phyloP scores from a whole-genome alignment of 2,888 invertebrate species.

The Papilio elwesi region DNA sequence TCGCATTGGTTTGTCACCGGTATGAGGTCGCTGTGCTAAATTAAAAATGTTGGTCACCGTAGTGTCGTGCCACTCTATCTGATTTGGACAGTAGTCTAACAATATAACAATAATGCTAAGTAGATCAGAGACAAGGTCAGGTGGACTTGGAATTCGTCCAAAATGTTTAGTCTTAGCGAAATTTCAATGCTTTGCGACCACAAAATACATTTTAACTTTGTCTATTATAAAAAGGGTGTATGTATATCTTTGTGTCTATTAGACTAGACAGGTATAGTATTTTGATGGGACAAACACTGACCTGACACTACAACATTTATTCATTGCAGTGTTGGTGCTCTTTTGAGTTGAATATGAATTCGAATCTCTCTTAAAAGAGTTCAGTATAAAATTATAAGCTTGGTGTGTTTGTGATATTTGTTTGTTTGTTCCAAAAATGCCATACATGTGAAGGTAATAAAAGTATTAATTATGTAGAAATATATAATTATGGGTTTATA shows the following conservation, averaged over 20 bases:
- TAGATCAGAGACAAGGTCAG: slow-evolving; percentile 15
- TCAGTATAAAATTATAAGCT: too few species aligned
- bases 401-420: too few species aligned
- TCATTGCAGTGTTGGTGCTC: background rate
- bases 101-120: slow-evolving; percentile 22
- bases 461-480: too few species aligned
- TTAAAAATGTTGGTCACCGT: slow-evolving; percentile 1
- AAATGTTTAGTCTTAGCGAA: slow-evolving; percentile 24
- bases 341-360: background rate
- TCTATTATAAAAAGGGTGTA: background rate
- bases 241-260: background rate
- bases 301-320: background rate
- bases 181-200: slow-evolving; percentile 19
- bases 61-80: slow-evolving; percentile 5
- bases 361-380: too few species aligned
- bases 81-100: slow-evolving; percentile 14
- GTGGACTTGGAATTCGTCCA: slow-evolving; percentile 34
- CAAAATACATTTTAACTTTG: slow-evolving; percentile 9
- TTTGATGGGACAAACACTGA: too few species aligned
- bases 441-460: too few species aligned
- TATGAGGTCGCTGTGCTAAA: background rate
- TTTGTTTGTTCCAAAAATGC: too few species aligned
- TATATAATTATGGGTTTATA: slow-evolving; percentile 19
- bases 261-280: background rate
- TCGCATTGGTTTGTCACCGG: background rate